Percentiles rank a stretch among this genome's conserved stretches.
These are phyloP conservation scores for Galbula dea DNA, from an alignment of 2,113 vertebrate species.

Conservation along the genomic window DNA sequence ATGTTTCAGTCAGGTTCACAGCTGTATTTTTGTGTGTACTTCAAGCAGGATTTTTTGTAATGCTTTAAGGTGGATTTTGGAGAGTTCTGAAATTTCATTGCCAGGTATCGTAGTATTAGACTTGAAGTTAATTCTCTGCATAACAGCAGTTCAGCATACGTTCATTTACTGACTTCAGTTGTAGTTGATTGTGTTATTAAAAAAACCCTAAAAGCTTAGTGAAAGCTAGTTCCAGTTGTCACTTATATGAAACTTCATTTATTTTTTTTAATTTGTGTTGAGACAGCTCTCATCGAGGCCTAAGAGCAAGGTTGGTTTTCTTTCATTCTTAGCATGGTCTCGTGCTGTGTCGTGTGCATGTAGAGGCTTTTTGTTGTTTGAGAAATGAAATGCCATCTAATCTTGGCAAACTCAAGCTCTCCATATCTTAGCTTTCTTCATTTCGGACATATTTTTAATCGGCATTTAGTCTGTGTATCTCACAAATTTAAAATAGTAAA, in stretches of 20 bases:
- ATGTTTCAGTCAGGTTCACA: not conserved
- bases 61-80: not conserved
- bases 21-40: not conserved
- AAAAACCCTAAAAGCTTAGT: not conserved
- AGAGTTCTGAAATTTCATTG: not conserved
- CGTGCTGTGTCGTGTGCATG: constrained; percentile 38
- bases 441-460: not conserved
- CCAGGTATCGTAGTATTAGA: not conserved
- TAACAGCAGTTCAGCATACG: not conserved
- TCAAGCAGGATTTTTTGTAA: not conserved
- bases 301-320: constrained; percentile 34
- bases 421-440: not conserved
- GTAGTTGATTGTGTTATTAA: not conserved
- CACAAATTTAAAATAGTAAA: not conserved
- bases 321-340: constrained; percentile 37
- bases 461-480: not conserved
- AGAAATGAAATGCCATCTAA: not conserved
- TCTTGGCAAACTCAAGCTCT: not conserved
- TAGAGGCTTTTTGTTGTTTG: constrained; percentile 9
- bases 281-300: constrained; percentile 20
- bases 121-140: not conserved
- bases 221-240: not conserved
- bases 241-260: constrained; percentile 13
- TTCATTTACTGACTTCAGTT: not conserved
- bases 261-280: constrained; percentile 11